Base-by-base conservation (phyloP, 2,113 vertebrate genomes). In the Barbus barbus region DNA sequence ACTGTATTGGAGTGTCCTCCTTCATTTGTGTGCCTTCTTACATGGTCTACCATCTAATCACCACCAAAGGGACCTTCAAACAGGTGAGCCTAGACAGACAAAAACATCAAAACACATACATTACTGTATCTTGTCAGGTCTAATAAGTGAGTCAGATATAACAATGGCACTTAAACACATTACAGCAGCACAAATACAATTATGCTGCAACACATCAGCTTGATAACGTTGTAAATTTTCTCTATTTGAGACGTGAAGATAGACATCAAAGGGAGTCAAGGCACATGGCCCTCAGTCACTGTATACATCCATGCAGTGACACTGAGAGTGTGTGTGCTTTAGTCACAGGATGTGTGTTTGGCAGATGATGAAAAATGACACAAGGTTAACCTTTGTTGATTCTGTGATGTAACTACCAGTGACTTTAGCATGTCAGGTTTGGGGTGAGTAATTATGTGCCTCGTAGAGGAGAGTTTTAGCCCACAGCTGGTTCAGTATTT, bases 1-100 rank as follows among this genome's bases (percentile, higher is more conserved):
- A 99, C 86, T 97, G 96, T 93, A 97, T 98, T 36, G 98, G 98
- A 8, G 94, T 95, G 20, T 99, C 98, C 1, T 99, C 98, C 14
- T 90, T 99, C 91, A 95, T 98, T 91, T 99, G 96, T 48, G 96
- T 99, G 78, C 98, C 98, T 14, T 81, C 91, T 38, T 98, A 99
- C 84, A 98, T 99, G 94, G 88, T 95, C 48, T 99, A 96, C 83
- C 91, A 95, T 89, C 28, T 99, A 91, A 87, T 96, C 41, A 79
- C 85, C 84, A 96, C 97, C 60, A 97, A 97, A 36, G 98, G 98
- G 63, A 95, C 97, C 51, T 91, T 99, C 5, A 98, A 97, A 92
- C 96, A 99, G 97, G 98, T 99, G 93, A 1, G 88, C 26, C 31
- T 72, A n/a, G 48, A 78, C 26, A 80, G 44, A 83, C 76, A 60